phyloP scores from a whole-genome alignment of 2,888 invertebrate genomes.

The Euspilapteryx auroguttella region DNA sequence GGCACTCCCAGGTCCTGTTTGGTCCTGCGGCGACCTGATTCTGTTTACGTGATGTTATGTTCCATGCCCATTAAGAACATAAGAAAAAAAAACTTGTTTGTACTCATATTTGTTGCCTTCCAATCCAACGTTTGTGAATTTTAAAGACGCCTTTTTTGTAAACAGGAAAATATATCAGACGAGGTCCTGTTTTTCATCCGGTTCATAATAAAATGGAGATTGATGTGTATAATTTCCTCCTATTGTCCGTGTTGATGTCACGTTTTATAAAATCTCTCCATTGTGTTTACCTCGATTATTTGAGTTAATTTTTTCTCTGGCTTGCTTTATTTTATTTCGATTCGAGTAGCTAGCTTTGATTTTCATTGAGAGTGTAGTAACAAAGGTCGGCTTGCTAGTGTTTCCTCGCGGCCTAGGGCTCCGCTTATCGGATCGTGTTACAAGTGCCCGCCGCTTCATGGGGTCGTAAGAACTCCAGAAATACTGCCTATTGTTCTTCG shows the following conservation, averaged over 20 bases:
- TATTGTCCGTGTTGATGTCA: slow-evolving; percentile 20
- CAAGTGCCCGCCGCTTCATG: slow-evolving; percentile 20
- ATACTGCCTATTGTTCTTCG: slow-evolving; percentile 34
- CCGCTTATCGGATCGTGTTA: slow-evolving; percentile 29
- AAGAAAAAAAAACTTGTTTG: too few relatives aligned
- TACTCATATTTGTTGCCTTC: background rate
- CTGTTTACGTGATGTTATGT: slow-evolving; percentile 28
- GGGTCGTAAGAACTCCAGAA: slow-evolving; percentile 22
- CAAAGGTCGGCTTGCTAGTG: too few relatives aligned
- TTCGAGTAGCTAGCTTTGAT: too few relatives aligned
- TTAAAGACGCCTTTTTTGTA: background rate
- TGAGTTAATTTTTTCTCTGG: too few relatives aligned
- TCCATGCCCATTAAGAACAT: slow-evolving; percentile 18
- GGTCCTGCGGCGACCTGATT: slow-evolving; percentile 6
- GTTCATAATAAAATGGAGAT: too few relatives aligned
- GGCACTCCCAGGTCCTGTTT: too few relatives aligned
- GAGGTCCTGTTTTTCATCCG: too few relatives aligned
- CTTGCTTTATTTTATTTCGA: too few relatives aligned
- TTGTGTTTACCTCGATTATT: too few relatives aligned
- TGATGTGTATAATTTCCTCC: slow-evolving; percentile 16
- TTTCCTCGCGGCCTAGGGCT: too few relatives aligned
- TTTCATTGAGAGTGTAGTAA: too few relatives aligned
- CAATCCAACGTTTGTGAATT: background rate
- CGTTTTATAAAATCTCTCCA: too few relatives aligned
- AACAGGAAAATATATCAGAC: background rate